These are phyloP conservation scores for Deroplatys truncata DNA, from an alignment of 2,888 invertebrate genomes.

Conservation along the genomic window DNA sequence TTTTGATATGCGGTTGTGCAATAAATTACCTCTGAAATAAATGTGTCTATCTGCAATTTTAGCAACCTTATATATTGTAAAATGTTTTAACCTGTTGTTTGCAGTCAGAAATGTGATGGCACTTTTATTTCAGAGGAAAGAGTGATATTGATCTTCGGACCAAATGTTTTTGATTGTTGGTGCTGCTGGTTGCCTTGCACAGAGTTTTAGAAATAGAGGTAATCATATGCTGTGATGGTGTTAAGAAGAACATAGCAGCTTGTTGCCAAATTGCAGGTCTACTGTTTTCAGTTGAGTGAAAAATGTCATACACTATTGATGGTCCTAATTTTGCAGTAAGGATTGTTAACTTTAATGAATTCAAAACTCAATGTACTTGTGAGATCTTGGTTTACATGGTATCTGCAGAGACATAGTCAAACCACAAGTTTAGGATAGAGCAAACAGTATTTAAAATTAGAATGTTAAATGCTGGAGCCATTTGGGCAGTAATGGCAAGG, in stretches of 20 bases:
- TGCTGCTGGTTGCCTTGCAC: background rate
- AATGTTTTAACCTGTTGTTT: too few species aligned
- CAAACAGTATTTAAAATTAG: too few species aligned
- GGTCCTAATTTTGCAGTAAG: too few species aligned
- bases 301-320: background rate
- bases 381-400: too few species aligned
- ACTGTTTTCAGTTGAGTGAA: background rate
- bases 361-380: too few species aligned
- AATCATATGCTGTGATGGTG: background rate
- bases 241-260: background rate
- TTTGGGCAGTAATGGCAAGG: too few species aligned
- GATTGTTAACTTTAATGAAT: too few species aligned
- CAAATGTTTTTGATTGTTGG: background rate
- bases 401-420: too few species aligned
- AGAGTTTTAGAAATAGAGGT: background rate
- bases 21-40: background rate
- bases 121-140: background rate
- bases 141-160: background rate
- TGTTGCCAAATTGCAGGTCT: background rate
- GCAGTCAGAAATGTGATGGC: background rate
- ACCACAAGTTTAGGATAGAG: too few species aligned
- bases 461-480: too few species aligned
- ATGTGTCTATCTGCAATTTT: background rate
- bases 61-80: background rate
- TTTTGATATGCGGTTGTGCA: background rate